These are phyloP conservation scores for Nephrotoma guestfalica DNA, from an alignment of 2,888 invertebrate genomes.

Conservation along the genomic window DNA sequence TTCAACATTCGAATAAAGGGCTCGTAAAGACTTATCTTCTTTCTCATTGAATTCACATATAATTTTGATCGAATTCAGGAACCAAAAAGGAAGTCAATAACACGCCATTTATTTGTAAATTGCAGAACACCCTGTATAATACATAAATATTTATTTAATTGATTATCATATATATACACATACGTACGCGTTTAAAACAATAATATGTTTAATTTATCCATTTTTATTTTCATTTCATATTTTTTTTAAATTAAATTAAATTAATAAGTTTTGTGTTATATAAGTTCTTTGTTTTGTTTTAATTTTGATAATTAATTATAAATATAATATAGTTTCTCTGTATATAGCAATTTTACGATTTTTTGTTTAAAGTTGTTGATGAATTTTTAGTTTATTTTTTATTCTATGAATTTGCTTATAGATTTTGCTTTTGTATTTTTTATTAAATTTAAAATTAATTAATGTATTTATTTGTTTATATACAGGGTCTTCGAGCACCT, in stretches of 20 bases:
- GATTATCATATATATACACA: not conserved
- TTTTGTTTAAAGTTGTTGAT: not conserved
- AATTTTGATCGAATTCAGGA: no score
- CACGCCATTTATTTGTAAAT: no score
- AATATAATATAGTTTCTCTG: not conserved
- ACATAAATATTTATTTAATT: not conserved
- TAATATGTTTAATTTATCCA: not conserved
- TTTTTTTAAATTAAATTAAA: not conserved
- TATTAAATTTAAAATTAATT: constrained; percentile 1
- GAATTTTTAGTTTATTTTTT: not conserved
- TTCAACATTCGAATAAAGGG: no score
- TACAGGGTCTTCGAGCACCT: not conserved
- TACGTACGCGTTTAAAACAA: constrained; percentile 1
- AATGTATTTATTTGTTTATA: not conserved
- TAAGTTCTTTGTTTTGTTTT: not conserved
- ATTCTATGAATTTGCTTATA: not conserved
- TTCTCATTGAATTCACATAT: no score
- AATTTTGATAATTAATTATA: not conserved
- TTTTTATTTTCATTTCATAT: not conserved
- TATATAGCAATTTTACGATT: not conserved
- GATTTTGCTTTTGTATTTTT: not conserved
- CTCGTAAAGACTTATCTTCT: no score
- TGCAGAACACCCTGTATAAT: not conserved
- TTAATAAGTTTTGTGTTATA: not conserved
- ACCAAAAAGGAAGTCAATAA: no score